phyloP scores from a whole-genome alignment of 2,797 vertebrate genomes.

The Platyrinchus mystaceus region DNA sequence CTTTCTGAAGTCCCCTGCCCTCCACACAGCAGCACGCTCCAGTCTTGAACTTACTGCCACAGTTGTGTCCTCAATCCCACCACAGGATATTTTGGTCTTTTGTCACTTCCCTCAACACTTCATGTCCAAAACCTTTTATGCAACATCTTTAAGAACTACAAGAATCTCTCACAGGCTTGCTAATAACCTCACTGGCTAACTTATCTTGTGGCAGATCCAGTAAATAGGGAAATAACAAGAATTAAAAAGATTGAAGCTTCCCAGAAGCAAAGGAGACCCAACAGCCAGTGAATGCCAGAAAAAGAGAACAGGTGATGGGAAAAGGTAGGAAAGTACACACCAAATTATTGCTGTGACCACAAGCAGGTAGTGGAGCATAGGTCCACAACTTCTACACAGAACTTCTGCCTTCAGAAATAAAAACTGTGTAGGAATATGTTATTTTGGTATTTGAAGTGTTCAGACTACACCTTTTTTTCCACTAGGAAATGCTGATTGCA shows the following conservation, averaged over 20 bases:
- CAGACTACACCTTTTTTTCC: background rate
- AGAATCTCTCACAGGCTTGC: background rate
- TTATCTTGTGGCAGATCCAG: background rate
- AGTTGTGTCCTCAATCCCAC: background rate
- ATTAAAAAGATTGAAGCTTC: background rate
- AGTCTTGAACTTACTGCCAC: background rate
- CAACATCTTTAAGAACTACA: background rate
- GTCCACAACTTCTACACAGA: background rate
- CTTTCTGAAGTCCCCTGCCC: background rate
- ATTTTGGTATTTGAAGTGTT: background rate
- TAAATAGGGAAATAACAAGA: background rate
- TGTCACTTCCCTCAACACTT: background rate
- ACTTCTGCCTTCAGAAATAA: background rate
- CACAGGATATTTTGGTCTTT: background rate
- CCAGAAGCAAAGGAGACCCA: background rate
- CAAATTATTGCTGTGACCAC: background rate
- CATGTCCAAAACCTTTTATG: background rate
- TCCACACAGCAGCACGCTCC: rapidly evolving
- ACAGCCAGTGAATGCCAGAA: background rate
- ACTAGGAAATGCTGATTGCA: background rate
- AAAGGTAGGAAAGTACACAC: background rate
- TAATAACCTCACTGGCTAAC: background rate
- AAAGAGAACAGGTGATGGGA: background rate
- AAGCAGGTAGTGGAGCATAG: background rate
- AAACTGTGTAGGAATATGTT: background rate